phyloP scores from a whole-genome alignment of 2,797 vertebrate species.

The Setipinna tenuifilis region DNA sequence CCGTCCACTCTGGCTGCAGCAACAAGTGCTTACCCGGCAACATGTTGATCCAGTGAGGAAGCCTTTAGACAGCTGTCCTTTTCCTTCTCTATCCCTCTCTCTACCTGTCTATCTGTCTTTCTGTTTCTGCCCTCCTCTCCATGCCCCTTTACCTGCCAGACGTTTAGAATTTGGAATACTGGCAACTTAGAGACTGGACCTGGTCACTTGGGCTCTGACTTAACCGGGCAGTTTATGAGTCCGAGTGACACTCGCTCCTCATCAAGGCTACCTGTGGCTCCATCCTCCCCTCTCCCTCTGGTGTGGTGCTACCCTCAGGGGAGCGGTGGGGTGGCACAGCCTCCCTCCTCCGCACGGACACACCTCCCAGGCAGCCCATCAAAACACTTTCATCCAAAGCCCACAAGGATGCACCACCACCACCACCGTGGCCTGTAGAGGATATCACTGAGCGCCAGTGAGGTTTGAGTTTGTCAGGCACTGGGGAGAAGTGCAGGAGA shows the following conservation, averaged over 20 bases:
- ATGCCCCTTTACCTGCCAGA: not conserved
- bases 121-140: not conserved
- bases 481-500: constrained; percentile 47
- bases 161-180: not conserved
- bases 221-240: not conserved
- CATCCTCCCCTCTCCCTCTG: constrained; percentile 34
- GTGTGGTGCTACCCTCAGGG: constrained; percentile 38
- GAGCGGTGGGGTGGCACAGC: constrained; percentile 37
- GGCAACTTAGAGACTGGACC: not conserved
- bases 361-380: constrained; percentile 59
- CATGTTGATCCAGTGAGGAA: constrained; percentile 42
- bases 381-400: constrained; percentile 52
- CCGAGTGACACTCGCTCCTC: not conserved
- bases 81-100: not conserved
- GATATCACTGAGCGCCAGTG: constrained; percentile 38
- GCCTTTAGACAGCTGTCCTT: constrained; percentile 29
- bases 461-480: constrained; percentile 21
- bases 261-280: not conserved
- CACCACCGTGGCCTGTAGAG: constrained; percentile 56
- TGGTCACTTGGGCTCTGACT: not conserved
- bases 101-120: not conserved
- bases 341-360: constrained; percentile 48
- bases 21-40: constrained; percentile 15
- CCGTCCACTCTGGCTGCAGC: constrained; percentile 56
- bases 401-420: constrained; percentile 64